These are phyloP conservation scores for Hemicentrotus pulcherrimus DNA, from an alignment of 35 echinoderm and acorn worm genomes.

Conservation along the genomic window DNA sequence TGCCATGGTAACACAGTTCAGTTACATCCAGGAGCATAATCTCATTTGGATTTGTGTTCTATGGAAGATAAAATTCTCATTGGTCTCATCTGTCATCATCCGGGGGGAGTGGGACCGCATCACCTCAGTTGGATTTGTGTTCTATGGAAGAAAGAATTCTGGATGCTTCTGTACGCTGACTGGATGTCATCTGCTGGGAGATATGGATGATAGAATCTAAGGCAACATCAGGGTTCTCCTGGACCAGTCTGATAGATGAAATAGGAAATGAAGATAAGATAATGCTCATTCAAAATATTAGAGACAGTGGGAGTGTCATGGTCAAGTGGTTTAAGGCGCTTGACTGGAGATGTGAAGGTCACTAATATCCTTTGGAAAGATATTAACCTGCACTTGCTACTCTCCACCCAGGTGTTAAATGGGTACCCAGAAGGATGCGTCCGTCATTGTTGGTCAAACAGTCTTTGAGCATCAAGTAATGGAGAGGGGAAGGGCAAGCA, in stretches of 20 bases:
- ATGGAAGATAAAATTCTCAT: background rate
- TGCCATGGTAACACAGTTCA: background rate
- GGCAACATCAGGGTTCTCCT: conserved; percentile 90
- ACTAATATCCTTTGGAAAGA: too few relatives aligned
- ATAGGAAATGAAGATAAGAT: background rate
- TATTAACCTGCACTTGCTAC: too few relatives aligned
- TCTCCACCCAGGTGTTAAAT: too few relatives aligned
- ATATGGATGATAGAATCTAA: conserved; percentile 94
- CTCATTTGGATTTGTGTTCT: too few relatives aligned
- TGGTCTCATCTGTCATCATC: background rate
- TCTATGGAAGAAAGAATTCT: conserved; percentile 67
- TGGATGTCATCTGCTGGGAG: conserved; percentile 76
- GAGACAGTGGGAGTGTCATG: too few relatives aligned
- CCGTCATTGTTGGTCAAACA: too few relatives aligned
- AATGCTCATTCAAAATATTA: background rate
- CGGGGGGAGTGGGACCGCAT: background rate
- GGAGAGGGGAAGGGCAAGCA: too few relatives aligned
- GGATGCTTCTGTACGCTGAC: conserved; percentile 73
- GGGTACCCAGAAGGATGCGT: background rate
- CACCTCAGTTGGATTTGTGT: conserved; percentile 13
- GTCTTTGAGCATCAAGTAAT: too few relatives aligned
- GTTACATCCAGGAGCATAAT: background rate
- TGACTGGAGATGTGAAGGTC: too few relatives aligned
- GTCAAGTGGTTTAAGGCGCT: too few relatives aligned
- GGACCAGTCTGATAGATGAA: conserved; percentile 63